Percentiles rank a stretch among this genome's conserved stretches.
phyloP scores from a whole-genome alignment of 2,888 invertebrate genomes.

The Drosophila rubida region DNA sequence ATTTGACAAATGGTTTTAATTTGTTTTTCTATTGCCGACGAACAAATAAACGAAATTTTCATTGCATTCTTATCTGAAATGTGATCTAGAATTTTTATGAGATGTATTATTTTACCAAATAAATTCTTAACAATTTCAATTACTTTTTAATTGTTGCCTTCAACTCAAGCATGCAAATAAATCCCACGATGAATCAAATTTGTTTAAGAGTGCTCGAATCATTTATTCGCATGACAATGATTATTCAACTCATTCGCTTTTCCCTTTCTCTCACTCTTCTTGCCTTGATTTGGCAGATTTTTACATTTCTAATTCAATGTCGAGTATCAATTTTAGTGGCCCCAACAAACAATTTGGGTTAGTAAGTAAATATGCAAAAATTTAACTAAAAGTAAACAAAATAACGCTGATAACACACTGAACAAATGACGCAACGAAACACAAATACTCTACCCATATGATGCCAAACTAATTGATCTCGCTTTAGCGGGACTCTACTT shows the following conservation, averaged over 20 bases:
- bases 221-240: conserved; percentile 22
- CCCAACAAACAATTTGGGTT: conserved; percentile 65
- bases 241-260: conserved; percentile 8
- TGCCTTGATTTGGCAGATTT: conserved; percentile 42
- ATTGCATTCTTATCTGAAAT: neutral
- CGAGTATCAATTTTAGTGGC: conserved; percentile 71
- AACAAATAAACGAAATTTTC: conserved; percentile 1
- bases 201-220: neutral
- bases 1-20: neutral
- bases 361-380: conserved; percentile 59
- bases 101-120: neutral
- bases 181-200: neutral
- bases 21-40: neutral
- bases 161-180: neutral
- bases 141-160: conserved; percentile 22
- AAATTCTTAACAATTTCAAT: neutral
- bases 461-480: neutral
- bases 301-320: conserved; percentile 60
- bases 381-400: conserved; percentile 41
- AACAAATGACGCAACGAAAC: neutral
- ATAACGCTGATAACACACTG: conserved; percentile 9
- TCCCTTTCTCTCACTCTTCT: neutral
- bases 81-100: neutral
- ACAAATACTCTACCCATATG: neutral
- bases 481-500: neutral